Conservation (phyloP, 2,797 vertebrate species). For the Malacoraja senta region DNA sequence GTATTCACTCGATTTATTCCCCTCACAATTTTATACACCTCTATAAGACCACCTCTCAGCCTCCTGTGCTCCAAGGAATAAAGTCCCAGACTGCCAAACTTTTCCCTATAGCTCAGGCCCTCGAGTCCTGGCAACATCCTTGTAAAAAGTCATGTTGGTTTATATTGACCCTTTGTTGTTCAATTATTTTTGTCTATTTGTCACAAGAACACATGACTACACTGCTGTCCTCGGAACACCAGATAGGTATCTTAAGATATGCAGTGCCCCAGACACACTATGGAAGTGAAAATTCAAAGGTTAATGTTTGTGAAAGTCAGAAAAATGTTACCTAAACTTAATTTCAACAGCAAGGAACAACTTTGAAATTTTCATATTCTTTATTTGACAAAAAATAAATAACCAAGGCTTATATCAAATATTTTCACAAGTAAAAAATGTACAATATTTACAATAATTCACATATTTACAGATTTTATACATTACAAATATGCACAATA, state of each 20-base stretch:
- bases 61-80: no score
- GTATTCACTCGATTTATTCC: no score
- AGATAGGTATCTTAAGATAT: neutral
- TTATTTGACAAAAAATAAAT: constrained; percentile 36
- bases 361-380: neutral
- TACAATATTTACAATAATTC: constrained; percentile 3
- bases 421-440: neutral
- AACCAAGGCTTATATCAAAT: neutral
- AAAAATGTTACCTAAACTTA: neutral
- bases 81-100: no score
- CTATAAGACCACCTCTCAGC: no score
- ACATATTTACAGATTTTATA: constrained; percentile 32
- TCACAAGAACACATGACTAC: neutral
- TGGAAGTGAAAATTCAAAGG: neutral
- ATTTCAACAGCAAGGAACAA: neutral
- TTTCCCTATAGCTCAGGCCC: no score
- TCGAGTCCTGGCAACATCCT: no score
- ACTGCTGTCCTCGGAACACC: neutral
- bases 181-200: neutral
- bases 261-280: neutral
- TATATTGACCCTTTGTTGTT: neutral
- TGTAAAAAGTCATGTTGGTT: neutral
- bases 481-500: neutral
- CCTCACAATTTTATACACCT: no score
- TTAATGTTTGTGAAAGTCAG: neutral